Evolutionary conservation across 2,113 vertebrate genomes (phyloP).

Genomic region (Aldabrachelys gigantea): DNA sequence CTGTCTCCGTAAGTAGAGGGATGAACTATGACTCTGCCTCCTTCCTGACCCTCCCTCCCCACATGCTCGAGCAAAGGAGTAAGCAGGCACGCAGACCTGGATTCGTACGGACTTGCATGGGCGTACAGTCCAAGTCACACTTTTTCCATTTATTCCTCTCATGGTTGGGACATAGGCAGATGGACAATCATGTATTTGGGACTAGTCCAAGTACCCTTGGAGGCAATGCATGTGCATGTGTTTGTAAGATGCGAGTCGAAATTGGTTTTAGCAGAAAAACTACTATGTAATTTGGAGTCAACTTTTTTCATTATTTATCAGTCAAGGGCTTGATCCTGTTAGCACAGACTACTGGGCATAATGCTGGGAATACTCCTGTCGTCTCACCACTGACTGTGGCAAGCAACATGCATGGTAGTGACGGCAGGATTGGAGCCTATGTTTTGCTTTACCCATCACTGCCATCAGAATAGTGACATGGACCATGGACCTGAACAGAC

Average conservation of each 20-base stretch:
- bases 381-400: background rate
- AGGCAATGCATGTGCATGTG: background rate
- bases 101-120: background rate
- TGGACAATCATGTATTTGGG: background rate
- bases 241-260: rapidly evolving
- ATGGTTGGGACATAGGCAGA: rapidly evolving
- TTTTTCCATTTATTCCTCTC: background rate
- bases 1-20: background rate
- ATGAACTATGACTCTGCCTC: background rate
- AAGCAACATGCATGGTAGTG: rapidly evolving
- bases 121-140: background rate
- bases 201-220: background rate
- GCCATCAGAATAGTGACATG: background rate
- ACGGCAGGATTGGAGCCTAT: rapidly evolving
- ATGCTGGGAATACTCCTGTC: background rate
- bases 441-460: background rate
- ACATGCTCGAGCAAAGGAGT: background rate
- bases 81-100: background rate
- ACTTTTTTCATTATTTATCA: background rate
- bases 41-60: background rate
- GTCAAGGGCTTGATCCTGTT: background rate
- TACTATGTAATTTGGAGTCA: background rate
- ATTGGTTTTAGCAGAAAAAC: background rate
- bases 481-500: background rate
- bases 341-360: background rate